Conservation (phyloP, 2,113 vertebrate species). For the Coregonus clupeaformis region DNA sequence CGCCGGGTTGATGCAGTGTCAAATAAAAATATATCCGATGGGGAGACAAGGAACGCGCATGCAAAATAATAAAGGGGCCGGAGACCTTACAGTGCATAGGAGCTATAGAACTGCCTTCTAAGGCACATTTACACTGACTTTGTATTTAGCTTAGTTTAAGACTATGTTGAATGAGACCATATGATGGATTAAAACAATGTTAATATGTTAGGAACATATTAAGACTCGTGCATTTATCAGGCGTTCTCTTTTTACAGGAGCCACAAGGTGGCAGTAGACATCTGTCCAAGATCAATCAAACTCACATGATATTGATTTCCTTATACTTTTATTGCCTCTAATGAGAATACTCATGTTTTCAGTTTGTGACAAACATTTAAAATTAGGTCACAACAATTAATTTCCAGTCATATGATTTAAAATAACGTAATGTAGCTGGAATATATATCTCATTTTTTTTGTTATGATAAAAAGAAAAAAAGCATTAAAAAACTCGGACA, state of each 20-base stretch:
- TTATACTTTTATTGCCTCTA: conserved; percentile 28
- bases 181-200: too few relatives aligned
- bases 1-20: neutral
- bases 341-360: conserved; percentile 30
- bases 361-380: conserved; percentile 30
- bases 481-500: neutral
- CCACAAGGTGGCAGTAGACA: neutral
- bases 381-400: conserved; percentile 4
- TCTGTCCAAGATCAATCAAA: conserved; percentile 1
- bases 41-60: too few relatives aligned
- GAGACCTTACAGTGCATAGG: too few relatives aligned
- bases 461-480: too few relatives aligned
- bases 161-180: too few relatives aligned
- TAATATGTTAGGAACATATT: too few relatives aligned
- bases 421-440: neutral
- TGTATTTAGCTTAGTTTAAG: too few relatives aligned
- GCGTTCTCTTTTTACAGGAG: neutral
- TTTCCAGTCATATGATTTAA: neutral
- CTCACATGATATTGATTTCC: conserved; percentile 27
- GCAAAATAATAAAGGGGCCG: too few relatives aligned
- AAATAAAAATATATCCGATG: conserved; percentile 38
- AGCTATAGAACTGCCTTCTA: too few relatives aligned
- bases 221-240: too few relatives aligned
- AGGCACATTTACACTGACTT: too few relatives aligned
- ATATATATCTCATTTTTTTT: neutral